Conservation (phyloP, 2,888 invertebrate species). For the Epiblema foenella region DNA sequence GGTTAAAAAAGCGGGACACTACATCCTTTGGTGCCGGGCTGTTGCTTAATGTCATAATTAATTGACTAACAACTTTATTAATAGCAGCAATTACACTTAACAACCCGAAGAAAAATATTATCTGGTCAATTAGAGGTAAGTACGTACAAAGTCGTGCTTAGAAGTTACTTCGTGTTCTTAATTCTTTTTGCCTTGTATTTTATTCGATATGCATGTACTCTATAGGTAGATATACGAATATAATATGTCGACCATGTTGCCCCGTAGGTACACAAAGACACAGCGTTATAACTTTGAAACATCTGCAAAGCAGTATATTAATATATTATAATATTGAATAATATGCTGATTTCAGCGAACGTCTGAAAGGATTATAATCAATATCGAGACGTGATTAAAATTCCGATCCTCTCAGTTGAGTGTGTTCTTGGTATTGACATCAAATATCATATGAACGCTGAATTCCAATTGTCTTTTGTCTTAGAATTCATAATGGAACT, state of each 20-base stretch:
- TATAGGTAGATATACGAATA: too few relatives aligned
- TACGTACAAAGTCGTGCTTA: neutral
- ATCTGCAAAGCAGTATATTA: too few relatives aligned
- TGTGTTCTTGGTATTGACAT: neutral
- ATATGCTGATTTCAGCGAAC: too few relatives aligned
- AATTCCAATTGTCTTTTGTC: neutral
- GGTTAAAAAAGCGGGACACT: too few relatives aligned
- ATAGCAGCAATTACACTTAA: neutral
- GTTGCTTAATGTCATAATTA: constrained; percentile 1
- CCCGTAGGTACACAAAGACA: too few relatives aligned
- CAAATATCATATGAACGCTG: too few relatives aligned
- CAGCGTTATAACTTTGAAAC: too few relatives aligned
- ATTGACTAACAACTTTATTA: neutral
- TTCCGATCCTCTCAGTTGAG: neutral
- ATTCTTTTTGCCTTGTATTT: too few relatives aligned
- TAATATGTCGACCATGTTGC: too few relatives aligned
- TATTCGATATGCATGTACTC: too few relatives aligned
- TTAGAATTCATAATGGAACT: neutral
- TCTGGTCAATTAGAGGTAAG: neutral
- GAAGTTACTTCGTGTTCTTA: neutral
- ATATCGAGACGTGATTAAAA: neutral
- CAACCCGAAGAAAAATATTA: neutral
- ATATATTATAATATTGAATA: too few relatives aligned
- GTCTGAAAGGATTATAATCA: too few relatives aligned
- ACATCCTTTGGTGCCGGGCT: neutral